Base-by-base conservation (phyloP, 1,140 invertebrate species). In the Temnothorax nylanderi region DNA sequence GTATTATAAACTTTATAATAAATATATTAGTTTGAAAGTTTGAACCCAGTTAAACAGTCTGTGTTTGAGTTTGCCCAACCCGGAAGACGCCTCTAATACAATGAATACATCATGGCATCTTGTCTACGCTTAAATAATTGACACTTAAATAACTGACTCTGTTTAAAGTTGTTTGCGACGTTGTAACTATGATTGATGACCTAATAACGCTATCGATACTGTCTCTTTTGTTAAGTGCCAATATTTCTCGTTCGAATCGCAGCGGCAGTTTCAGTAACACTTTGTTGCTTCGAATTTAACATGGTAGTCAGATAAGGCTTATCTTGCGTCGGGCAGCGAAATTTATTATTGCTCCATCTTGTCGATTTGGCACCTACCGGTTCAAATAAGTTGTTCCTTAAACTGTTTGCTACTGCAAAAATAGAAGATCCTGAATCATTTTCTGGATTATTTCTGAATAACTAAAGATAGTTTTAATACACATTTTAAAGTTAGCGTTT, bases 321-420 rank as follows among this genome's bases (percentile, higher is more conserved):
- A 8, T 94, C 74, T 44, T 87, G 7, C 1, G 94, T 94, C 0
- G 95, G 95, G 72, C 95, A 95, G 0, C 81, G 0, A 85, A 96
- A 94, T 26, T n/a, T 26, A 18, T 65, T 82, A 37, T 89, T 37
- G 1, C 41, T 5, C 94, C 94, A 95, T 47, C 85, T 51, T 0
- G 62, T 86, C 2, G 92, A 86, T 88, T 96, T 96, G 6, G 91
- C 56, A 5, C 94, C 94, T 3, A 95, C 93, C 49, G 96, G 95
- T 92, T 97, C 95, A 82, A 97, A 84, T 92, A 97, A 95, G 89
- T 96, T 97, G 92, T 97, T 97, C 96, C 96, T 97, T 6, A 96
- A 91, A 34, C 94, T 93, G 87, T 96, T 96, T 4, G 96, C 95
- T 87, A 94, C 97, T 95, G 92, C 49, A 92, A 93, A 88, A 18